phyloP scores from a whole-genome alignment of 2,888 invertebrate genomes.

The Nemurella pictetii region DNA sequence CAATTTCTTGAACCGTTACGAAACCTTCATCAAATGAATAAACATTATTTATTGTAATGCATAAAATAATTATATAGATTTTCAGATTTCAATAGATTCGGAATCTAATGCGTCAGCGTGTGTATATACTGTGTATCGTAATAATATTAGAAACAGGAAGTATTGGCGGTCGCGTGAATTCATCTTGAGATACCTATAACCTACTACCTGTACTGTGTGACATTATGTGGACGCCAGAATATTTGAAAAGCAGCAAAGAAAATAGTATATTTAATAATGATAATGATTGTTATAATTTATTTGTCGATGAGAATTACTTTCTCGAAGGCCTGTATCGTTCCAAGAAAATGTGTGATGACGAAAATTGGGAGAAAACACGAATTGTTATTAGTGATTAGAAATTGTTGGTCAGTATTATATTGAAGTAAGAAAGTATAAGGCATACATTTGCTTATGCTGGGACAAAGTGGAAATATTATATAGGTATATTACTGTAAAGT shows the following conservation, averaged over 20 bases:
- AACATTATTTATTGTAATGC: slow-evolving; percentile 1
- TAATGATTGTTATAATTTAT: background rate
- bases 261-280: background rate
- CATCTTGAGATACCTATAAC: background rate
- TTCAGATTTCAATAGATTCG: background rate
- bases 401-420: slow-evolving; percentile 30
- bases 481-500: background rate
- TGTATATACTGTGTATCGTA: background rate
- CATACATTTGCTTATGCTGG: background rate
- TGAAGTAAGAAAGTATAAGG: background rate
- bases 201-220: background rate
- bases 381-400: slow-evolving; percentile 1
- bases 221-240: background rate
- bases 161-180: background rate
- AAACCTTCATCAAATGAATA: background rate
- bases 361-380: background rate
- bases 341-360: slow-evolving; percentile 16
- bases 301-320: background rate
- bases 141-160: background rate
- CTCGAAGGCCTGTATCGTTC: background rate
- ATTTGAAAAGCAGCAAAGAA: background rate
- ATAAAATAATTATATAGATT: slow-evolving; percentile 2
- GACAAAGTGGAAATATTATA: slow-evolving; percentile 8
- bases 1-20: slow-evolving; percentile 20
- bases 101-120: slow-evolving; percentile 7